Conservation (phyloP, 2,113 vertebrate species). For the Salminus brasiliensis region DNA sequence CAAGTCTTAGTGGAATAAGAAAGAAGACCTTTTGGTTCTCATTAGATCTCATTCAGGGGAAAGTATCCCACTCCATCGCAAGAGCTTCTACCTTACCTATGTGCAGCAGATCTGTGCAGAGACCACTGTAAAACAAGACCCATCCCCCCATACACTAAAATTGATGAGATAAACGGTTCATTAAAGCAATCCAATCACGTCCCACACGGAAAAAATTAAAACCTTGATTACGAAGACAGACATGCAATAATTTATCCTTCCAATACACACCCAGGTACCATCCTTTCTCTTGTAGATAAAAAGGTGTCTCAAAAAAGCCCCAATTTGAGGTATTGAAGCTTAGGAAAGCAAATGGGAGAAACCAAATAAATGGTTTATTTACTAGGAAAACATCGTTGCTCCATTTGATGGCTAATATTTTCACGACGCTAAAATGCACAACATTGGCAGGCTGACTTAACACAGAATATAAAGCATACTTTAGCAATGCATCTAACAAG, state of each 20-base stretch:
- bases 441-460: no score
- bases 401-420: no score
- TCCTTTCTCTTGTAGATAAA: neutral
- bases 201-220: neutral
- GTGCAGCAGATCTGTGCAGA: constrained; percentile 35
- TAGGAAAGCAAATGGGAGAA: no score
- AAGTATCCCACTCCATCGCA: constrained; percentile 17
- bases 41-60: constrained; percentile 25
- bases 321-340: no score
- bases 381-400: no score
- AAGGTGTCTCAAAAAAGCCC: neutral
- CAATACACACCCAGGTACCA: neutral
- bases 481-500: no score
- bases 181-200: constrained; percentile 35
- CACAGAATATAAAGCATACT: no score
- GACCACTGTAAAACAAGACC: constrained; percentile 48
- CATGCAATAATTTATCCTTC: neutral
- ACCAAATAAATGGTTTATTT: no score
- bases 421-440: no score
- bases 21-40: neutral
- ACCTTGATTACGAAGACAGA: neutral
- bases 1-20: neutral
- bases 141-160: constrained; percentile 53
- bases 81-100: constrained; percentile 14
- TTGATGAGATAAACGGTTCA: constrained; percentile 42